Base-by-base conservation (phyloP, 2,113 vertebrate genomes). In the Nothocercus nigrocapillus region DNA sequence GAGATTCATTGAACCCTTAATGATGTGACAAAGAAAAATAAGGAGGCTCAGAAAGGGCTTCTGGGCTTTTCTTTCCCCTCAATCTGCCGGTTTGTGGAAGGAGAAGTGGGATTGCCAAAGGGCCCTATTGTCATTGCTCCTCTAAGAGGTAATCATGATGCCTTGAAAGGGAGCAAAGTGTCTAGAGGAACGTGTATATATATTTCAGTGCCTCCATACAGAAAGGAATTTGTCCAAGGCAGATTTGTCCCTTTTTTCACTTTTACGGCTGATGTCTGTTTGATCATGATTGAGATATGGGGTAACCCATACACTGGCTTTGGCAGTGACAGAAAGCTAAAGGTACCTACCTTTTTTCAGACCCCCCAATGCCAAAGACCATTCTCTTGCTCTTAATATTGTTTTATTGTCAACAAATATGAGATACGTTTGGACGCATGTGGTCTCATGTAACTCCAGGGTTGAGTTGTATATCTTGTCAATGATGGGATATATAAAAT, bases 1-100 rank as follows among this genome's bases (percentile, higher is more conserved):
- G 96, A 97, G 98, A 98, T 98, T 98, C 97, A 98, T 97, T 98
- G 98, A 97, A 98, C 95, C 96, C 94, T 98, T 98, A 98, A 98
- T 98, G 98, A 98, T 98, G 97, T 98, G 98, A 98, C 97, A 98
- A 96, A 97, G 96, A 97, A 98, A 98, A 98, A 98, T 97, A 98
- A 98, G 96, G 90, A 97, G 16, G 64, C 96, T 96, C 89, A 88
- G 97, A 94, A 97, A 91, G 79, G 77, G 92, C 94, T 98, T 93
- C 89, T 83, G 90, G 97, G 96, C 90, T 94, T 97, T 97, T 97
- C 88, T 97, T 97, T 91, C 69, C 69, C 80, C 85, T 96, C 86
- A 6, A 97, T 96, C 85, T 94, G 85, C 64, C 83, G 67, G 93
- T 92, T 94, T 75, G 97, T 70, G 80, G 81, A 91, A 93, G 91